phyloP scores from a whole-genome alignment of 1,140 invertebrate genomes.

The Mycetomoellerius zeteki region DNA sequence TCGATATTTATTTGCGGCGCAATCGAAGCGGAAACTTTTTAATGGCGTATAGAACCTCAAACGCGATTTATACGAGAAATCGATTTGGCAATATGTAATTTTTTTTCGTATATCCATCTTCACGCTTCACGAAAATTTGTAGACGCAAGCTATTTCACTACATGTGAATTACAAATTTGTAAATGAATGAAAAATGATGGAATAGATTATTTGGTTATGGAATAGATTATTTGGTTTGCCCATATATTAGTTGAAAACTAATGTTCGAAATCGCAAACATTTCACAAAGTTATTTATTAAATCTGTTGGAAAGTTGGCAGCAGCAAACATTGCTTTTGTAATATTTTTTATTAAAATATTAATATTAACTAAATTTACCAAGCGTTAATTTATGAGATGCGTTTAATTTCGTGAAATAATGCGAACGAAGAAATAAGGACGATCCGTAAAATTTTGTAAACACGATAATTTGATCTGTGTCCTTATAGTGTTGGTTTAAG shows the following conservation, averaged over 20 bases:
- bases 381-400: background rate
- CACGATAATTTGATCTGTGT: background rate
- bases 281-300: background rate
- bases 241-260: background rate
- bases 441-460: conserved; percentile 18
- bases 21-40: conserved; percentile 13
- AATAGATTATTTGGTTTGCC: background rate
- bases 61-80: conserved; percentile 1
- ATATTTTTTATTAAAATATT: background rate
- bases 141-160: background rate
- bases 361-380: background rate
- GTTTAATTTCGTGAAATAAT: conserved; percentile 9
- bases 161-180: background rate
- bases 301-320: background rate
- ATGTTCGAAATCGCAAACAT: background rate
- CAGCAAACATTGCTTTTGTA: background rate
- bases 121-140: background rate
- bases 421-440: background rate
- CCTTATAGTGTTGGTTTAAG: conserved; percentile 29
- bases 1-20: conserved; percentile 53
- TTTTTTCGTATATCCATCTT: background rate
- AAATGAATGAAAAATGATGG: background rate
- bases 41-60: background rate
- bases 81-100: background rate
- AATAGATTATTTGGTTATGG: background rate